Evolutionary conservation across 2,888 invertebrate species (phyloP).

Genomic region (Cyrtodaria siliqua): DNA sequence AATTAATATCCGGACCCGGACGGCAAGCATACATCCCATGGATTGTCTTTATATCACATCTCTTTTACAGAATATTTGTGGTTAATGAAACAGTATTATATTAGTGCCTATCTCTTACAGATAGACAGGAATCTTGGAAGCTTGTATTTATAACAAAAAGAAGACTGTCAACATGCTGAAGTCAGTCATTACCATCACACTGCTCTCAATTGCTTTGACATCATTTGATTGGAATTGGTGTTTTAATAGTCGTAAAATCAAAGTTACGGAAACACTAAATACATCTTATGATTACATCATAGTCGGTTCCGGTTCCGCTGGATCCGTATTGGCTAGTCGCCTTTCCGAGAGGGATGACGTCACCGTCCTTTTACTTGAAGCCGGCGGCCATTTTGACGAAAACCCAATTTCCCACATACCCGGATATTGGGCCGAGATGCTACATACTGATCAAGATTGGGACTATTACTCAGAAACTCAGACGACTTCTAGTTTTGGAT

Average conservation of each 20-base stretch:
- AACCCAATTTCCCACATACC: conserved; percentile 12
- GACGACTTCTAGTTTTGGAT: neutral
- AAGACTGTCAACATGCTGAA: too few species aligned
- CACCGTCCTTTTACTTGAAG: conserved; percentile 15
- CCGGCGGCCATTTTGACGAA: conserved; percentile 13
- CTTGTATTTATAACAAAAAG: too few species aligned
- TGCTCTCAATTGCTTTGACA: too few species aligned
- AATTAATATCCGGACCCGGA: too few species aligned
- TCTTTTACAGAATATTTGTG: too few species aligned
- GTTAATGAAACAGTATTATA: too few species aligned
- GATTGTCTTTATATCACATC: too few species aligned
- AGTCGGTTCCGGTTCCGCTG: conserved; percentile 15
- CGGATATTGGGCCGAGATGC: neutral
- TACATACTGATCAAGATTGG: conserved; percentile 13
- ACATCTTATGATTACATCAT: conserved; percentile 20
- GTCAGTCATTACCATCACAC: too few species aligned
- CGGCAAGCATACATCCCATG: too few species aligned
- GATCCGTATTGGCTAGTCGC: conserved; percentile 14
- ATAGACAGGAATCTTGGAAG: too few species aligned
- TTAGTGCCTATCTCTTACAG: too few species aligned
- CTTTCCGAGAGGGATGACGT: conserved; percentile 13
- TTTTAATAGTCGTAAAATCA: neutral
- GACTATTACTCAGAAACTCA: conserved; percentile 19
- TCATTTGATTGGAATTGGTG: too few species aligned
- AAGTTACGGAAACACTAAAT: conserved; percentile 5